Percentiles rank a stretch among this genome's conserved stretches.
phyloP scores from a whole-genome alignment of 92 coral and sea anemone species.

The Montipora capitata region DNA sequence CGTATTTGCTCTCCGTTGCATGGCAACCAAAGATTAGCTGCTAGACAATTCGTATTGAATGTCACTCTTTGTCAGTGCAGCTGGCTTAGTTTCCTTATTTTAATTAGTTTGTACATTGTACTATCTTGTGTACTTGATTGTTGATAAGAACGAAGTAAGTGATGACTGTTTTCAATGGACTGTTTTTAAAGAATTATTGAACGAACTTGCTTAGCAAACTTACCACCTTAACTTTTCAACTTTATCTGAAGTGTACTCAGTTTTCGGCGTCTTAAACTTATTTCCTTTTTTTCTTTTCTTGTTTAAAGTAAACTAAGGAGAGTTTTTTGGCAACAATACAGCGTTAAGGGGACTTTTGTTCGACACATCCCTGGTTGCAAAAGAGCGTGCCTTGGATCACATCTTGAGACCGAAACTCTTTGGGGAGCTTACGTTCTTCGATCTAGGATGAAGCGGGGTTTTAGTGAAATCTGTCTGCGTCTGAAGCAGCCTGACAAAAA shows the following conservation, averaged over 20 bases:
- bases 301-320: neutral
- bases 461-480: no score
- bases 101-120: neutral
- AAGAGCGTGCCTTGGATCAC: neutral
- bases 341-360: neutral
- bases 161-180: neutral
- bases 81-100: slow-evolving; percentile 4
- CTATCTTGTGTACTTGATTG: neutral
- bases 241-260: neutral
- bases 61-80: slow-evolving; percentile 1
- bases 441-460: no score
- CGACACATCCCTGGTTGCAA: neutral
- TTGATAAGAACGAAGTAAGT: neutral
- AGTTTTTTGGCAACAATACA: neutral
- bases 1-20: neutral
- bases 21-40: slow-evolving; percentile 7
- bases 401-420: neutral
- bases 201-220: neutral
- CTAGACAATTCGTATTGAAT: slow-evolving; percentile 25
- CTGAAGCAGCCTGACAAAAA: no score
- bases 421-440: neutral
- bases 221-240: neutral
- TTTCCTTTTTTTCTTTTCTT: neutral
- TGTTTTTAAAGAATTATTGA: neutral
- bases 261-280: neutral